Evolutionary conservation across 2,888 invertebrate species (phyloP), one percentile per base, ranked within the genome.

Genomic region (Drosophila anceps): DNA sequence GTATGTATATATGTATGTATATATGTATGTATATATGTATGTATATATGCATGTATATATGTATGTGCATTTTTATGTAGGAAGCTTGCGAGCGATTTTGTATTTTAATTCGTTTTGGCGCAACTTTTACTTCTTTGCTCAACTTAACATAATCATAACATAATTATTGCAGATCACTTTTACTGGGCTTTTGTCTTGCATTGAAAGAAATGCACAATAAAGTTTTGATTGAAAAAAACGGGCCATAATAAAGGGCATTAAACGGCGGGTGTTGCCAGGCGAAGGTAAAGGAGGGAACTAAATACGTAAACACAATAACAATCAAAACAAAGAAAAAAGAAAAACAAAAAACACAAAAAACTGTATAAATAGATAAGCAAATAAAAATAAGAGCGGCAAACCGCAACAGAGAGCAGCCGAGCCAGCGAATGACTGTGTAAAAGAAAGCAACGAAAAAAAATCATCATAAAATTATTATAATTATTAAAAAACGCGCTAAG

Each of bases 391-490:
- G 46, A 80, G 80, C 73, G 63, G 67, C 68, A 60, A 76, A 76
- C 67, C 73, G 65, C 72, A 69, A 68, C 61, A 66, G 46, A 73
- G 75, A 66, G 55, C 60, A 69, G 62, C 63, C 54, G 43, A 79
- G 59, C 62, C 65, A 60, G 43, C 84, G 70, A 76, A 74, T 43
- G 79, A 61, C 44, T 58, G 75, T 59, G 62, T 65, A 67, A 84
- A 88, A 79, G 85, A 87, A 87, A 88, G 88, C 85, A 61, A 68
- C 63, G 64, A 69, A 68, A 66, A 74, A 79, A 74, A 76, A 67
- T 68, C 73, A 85, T 82, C 75, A 84, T 77, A 76, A 76, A 82
- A 83, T 76, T 81, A 88, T 85, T 72, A 88, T 81, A 76, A 84
- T 88, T 73, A 88, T 85, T 85, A 82, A 84, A 87, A 84, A 82